Evolutionary conservation across 2,797 vertebrate species (phyloP).

Genomic region (Balearica regulorum): DNA sequence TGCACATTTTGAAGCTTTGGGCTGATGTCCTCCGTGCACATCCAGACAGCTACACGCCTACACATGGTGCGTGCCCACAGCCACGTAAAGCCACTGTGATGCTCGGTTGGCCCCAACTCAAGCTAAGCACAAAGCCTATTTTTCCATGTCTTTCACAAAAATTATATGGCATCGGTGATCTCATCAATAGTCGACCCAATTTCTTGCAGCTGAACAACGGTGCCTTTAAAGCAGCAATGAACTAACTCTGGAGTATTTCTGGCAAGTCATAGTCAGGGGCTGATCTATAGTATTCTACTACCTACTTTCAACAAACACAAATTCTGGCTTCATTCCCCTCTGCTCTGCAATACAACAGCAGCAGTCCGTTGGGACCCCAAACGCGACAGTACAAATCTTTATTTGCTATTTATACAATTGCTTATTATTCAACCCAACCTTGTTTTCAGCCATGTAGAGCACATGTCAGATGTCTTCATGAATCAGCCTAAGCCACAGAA

Average conservation of each 20-base stretch:
- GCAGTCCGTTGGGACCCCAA: accelerated
- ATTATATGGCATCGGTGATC: not conserved
- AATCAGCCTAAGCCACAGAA: not conserved
- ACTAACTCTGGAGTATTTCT: constrained; percentile 35
- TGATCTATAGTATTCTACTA: constrained; percentile 4
- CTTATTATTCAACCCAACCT: not conserved
- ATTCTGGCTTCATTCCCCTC: not conserved
- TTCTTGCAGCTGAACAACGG: constrained; percentile 18
- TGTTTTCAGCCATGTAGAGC: not conserved
- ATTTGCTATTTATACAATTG: not conserved
- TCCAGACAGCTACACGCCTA: not conserved
- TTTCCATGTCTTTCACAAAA: not conserved
- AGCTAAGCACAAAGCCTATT: not conserved
- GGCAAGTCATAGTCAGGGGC: not conserved
- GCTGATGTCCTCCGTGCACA: accelerated
- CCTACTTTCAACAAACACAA: not conserved
- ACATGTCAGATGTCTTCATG: not conserved
- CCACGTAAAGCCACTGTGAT: not conserved
- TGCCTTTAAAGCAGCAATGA: constrained; percentile 46
- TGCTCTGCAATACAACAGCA: not conserved
- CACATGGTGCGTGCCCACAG: accelerated
- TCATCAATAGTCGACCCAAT: constrained; percentile 16
- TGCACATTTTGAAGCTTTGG: not conserved
- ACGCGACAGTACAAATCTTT: not conserved
- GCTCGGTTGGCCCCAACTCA: not conserved